A percentile compares a stretch with the other conserved stretches of the same genome.
Conservation (phyloP, 2,113 vertebrate genomes). For the Mastomys coucha region DNA sequence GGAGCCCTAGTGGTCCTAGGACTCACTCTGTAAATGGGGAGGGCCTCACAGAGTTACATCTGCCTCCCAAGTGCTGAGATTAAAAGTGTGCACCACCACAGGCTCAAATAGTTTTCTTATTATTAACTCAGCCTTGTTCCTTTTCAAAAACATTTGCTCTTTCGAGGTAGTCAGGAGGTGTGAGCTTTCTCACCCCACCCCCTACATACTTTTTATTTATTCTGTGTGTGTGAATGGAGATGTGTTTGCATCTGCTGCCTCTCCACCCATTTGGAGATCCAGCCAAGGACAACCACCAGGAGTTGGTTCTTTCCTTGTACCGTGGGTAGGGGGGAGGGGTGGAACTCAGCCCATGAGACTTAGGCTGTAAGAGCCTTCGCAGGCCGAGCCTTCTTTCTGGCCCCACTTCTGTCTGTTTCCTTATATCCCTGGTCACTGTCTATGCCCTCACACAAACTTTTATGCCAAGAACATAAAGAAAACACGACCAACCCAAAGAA, state of each 20-base stretch:
- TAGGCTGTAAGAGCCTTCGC: not conserved
- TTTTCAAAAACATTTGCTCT: conserved; percentile 29
- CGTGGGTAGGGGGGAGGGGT: not conserved
- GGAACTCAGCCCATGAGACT: too few relatives aligned
- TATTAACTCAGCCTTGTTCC: not conserved
- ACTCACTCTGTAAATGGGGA: too few relatives aligned
- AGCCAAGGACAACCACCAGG: not conserved
- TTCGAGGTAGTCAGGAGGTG: not conserved
- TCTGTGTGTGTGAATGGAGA: not conserved
- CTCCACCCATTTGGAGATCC: not conserved
- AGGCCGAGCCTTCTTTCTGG: too few relatives aligned
- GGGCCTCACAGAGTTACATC: too few relatives aligned
- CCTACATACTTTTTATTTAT: not conserved
- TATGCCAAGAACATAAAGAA: conserved; percentile 26
- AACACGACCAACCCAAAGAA: not conserved
- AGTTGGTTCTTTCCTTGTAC: not conserved
- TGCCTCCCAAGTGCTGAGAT: too few relatives aligned
- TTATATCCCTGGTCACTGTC: not conserved
- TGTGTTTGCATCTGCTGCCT: not conserved
- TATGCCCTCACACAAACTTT: not conserved
- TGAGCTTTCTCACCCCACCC: too few relatives aligned
- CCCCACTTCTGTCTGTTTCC: not conserved
- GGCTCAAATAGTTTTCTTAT: not conserved
- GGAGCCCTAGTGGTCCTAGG: too few relatives aligned
- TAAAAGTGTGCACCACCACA: too few relatives aligned